Base-by-base conservation (phyloP, 2,113 vertebrate genomes). In the Patagioenas fasciata region DNA sequence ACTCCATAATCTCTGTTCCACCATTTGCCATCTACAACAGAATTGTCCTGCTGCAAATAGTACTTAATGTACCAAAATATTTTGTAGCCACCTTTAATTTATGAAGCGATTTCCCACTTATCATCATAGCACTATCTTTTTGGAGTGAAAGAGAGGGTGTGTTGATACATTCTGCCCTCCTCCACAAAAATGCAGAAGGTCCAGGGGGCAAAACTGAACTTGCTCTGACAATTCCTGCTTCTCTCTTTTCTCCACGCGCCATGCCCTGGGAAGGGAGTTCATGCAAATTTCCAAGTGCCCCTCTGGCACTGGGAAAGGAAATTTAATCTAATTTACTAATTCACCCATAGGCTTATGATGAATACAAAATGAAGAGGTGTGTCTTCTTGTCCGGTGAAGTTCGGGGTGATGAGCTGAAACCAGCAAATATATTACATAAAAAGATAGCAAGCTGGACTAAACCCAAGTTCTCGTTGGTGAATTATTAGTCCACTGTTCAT, bases 401-500 rank as follows among this genome's bases (percentile, higher is more conserved):
- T 96, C 93, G 62, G 72, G 67, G 18, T 74, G 95, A 95, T 85
- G 96, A 96, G 54, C 88, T 85, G 91, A 93, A 97, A 96, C 86
- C 97, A 97, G 79, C 78, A 73, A 89, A 85, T 92, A 70, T 83
- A 93, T 96, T 95, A 74, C 70, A 88, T 47, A 83, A 84, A 82
- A 81, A 91, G 75, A 93, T 94, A 97, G 75, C 93, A 93, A 95
- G 81, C 94, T 97, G 96, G 96, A 86, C 71, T 91, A 91, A 77
- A 95, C 32, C 78, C 95, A 86, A 91, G 54, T 91, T 94, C 95
- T 94, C 72, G 75, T 80, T 91, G 97, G 94, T 92, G 83, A 97
- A 89, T 96, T 97, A 96, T 95, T 96, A 94, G 97, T 94, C 80
- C 93, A 92, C 79, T 95, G 74, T 97, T 98, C 92, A 80, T 92